Conservation (phyloP, 2,797 vertebrate genomes). For the Simalia tracyae region DNA sequence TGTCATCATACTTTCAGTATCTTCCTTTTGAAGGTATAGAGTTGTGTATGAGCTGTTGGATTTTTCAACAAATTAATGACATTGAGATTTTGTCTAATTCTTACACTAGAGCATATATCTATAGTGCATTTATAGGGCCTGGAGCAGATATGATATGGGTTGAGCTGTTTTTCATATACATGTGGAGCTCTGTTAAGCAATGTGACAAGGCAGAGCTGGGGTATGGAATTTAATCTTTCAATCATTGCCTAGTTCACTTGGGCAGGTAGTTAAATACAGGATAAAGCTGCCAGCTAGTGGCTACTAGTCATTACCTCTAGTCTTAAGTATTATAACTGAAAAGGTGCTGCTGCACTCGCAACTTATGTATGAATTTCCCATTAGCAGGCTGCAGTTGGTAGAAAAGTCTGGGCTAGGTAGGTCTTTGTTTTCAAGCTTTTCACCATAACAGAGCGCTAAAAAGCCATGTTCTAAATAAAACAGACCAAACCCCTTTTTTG, state of each 20-base stretch:
- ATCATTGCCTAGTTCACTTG: not conserved
- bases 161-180: not conserved
- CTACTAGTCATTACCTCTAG: not conserved
- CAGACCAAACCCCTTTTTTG: not conserved
- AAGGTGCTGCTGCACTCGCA: not conserved
- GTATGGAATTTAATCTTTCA: not conserved
- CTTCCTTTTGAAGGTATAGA: not conserved
- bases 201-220: not conserved
- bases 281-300: not conserved
- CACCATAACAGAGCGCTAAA: not conserved
- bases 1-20: not conserved
- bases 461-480: not conserved
- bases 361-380: not conserved
- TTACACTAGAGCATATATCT: not conserved
- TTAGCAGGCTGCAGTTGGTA: not conserved
- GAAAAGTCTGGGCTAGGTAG: not conserved
- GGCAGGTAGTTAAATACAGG: not conserved
- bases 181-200: not conserved
- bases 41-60: not conserved
- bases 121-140: not conserved
- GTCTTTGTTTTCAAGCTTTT: not conserved
- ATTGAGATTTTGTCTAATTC: not conserved
- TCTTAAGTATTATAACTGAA: not conserved
- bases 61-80: not conserved
- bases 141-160: not conserved